phyloP scores from a whole-genome alignment of 1,140 invertebrate species.

The Asbolus verrucosus region DNA sequence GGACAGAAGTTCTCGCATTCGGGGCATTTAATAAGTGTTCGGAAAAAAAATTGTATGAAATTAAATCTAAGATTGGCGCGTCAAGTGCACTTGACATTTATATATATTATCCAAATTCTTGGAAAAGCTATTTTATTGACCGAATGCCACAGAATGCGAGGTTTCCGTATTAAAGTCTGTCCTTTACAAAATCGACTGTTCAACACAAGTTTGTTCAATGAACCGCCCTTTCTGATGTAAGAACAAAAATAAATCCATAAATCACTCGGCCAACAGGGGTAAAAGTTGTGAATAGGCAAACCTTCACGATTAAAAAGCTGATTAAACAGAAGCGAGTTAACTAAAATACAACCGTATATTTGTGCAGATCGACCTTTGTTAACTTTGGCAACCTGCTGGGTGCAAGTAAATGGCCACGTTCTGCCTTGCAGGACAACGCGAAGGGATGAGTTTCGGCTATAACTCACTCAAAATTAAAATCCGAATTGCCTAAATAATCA shows the following conservation, averaged over 20 bases:
- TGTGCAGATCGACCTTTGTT: conserved; percentile 13
- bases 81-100: conserved; percentile 22
- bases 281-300: too few relatives aligned
- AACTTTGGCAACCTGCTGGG: conserved; percentile 23
- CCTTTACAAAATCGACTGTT: too few relatives aligned
- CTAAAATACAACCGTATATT: conserved; percentile 6
- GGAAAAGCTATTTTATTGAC: conserved; percentile 7
- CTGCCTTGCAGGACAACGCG: conserved; percentile 18
- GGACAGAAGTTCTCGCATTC: conserved; percentile 1
- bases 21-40: conserved; percentile 22
- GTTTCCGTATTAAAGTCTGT: too few relatives aligned
- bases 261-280: too few relatives aligned
- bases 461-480: conserved; percentile 40
- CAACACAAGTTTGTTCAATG: too few relatives aligned
- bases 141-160: too few relatives aligned
- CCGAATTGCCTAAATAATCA: conserved; percentile 29
- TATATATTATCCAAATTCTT: conserved; percentile 18
- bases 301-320: conserved; percentile 5
- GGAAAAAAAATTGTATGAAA: conserved; percentile 17
- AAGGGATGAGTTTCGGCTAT: conserved; percentile 22
- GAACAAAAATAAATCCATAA: too few relatives aligned
- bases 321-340: background rate
- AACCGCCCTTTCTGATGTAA: too few relatives aligned
- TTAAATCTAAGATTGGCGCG: conserved; percentile 5
- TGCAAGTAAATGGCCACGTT: conserved; percentile 3